These are phyloP conservation scores for Manacus vitellinus DNA, from an alignment of 2,113 vertebrate genomes.

Conservation along the genomic window DNA sequence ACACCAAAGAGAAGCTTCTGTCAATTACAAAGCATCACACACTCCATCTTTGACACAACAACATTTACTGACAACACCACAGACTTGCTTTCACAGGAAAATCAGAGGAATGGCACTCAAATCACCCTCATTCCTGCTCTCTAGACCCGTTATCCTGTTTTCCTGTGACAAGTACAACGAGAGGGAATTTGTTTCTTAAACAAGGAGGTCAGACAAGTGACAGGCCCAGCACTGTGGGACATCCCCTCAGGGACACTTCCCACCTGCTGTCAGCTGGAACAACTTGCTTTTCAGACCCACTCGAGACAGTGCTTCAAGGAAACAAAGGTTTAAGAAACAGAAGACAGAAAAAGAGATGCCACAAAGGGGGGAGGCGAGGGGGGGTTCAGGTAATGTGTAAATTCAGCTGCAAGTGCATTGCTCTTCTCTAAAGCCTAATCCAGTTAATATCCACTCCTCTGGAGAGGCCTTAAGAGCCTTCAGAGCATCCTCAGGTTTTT, in stretches of 20 bases:
- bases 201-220: neutral
- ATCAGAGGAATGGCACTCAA: neutral
- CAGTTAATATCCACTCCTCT: neutral
- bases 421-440: neutral
- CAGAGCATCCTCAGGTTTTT: neutral
- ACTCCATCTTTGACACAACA: neutral
- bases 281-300: neutral
- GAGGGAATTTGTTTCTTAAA: neutral
- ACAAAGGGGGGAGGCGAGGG: neutral
- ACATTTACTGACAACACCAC: neutral
- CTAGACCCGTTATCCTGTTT: neutral
- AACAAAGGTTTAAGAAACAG: neutral
- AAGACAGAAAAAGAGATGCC: neutral
- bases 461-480: neutral
- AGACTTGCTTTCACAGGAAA: neutral
- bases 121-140: neutral
- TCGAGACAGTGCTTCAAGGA: neutral
- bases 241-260: neutral
- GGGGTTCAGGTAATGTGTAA: neutral
- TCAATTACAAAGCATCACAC: neutral
- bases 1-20: neutral
- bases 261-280: neutral
- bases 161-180: neutral
- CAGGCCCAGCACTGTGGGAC: neutral
- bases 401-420: neutral